Evolutionary conservation across 2,888 invertebrate species (phyloP), one percentile per base, ranked within the genome.

Genomic region (Drosophila trichaetosa): DNA sequence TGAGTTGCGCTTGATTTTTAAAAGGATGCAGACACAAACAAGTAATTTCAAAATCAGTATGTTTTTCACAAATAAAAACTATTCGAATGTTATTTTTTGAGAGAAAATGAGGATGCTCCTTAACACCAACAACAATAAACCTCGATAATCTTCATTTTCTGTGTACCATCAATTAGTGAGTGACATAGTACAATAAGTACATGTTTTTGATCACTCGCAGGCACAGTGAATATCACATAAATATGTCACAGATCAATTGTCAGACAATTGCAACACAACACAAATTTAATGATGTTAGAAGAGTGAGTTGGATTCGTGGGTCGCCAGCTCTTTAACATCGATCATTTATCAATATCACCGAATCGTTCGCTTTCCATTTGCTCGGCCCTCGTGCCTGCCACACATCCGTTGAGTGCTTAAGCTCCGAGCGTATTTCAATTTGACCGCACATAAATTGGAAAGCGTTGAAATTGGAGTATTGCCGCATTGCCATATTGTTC

Each of bases 341-440:
- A 84, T 87, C 84, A 84, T 84, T 84, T 87, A 87, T 84, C 84
- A 84, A 85, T 85, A 85, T 84, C 65, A 81, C 72, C 65, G 62
- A 67, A 36, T 65, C 46, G 69, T 8, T 7, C 21, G 64, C 5
- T 42, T 6, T 34, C 52, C 61, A 34, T 58, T 66, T 57, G 74
- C 27, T 54, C 51, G 71, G 75, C 64, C 63, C 79, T 73, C 76
- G 79, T 79, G 76, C 79, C 79, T 62, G 46, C 4, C 24, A 46
- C 52, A 71, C 65, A 72, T 42, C 58, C 62, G 54, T 49, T 77
- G 65, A 73, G 59, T 68, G 51, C 63, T 73, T 64, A 73, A 69
- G 71, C 76, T 54, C 18, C 1, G 8, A 62, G 48, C 74, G 63
- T 67, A 69, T 77, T 80, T 77, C 77, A 69, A 81, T 70, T 71